A percentile compares a stretch with the other conserved stretches of the same genome.
Conservation (phyloP, 2,113 vertebrate genomes). For the Dicaeum eximium region DNA sequence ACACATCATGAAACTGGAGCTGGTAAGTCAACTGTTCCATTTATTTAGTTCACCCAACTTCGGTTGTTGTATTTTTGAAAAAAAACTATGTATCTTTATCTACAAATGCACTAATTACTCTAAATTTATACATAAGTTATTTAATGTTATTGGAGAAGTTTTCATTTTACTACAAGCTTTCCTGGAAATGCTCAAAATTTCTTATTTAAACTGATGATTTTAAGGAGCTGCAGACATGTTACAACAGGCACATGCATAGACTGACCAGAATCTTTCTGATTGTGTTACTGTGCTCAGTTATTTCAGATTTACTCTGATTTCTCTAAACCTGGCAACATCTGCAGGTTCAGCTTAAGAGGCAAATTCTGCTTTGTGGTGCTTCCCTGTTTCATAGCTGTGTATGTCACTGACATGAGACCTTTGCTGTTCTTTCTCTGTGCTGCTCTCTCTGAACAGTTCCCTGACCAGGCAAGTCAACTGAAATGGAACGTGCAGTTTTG, state of each 20-base stretch:
- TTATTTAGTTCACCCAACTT: neutral
- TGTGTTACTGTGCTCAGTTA: neutral
- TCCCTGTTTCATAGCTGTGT: neutral
- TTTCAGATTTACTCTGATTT: neutral
- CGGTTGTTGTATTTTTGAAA: neutral
- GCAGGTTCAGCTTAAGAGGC: neutral
- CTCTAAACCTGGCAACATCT: neutral
- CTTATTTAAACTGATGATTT: neutral
- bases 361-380: neutral
- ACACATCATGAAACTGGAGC: constrained; percentile 97
- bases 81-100: neutral
- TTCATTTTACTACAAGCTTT: neutral
- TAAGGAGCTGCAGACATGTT: neutral
- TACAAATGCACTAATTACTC: neutral
- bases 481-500: constrained; percentile 99
- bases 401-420: neutral
- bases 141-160: neutral
- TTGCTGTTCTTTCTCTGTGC: neutral
- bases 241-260: neutral
- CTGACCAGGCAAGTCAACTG: constrained; percentile 92
- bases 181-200: neutral
- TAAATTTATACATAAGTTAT: neutral
- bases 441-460: constrained; percentile 79
- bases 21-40: constrained; percentile 74
- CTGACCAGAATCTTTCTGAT: neutral